phyloP scores from a whole-genome alignment of 2,888 invertebrate species.

The Andrena bucephala region DNA sequence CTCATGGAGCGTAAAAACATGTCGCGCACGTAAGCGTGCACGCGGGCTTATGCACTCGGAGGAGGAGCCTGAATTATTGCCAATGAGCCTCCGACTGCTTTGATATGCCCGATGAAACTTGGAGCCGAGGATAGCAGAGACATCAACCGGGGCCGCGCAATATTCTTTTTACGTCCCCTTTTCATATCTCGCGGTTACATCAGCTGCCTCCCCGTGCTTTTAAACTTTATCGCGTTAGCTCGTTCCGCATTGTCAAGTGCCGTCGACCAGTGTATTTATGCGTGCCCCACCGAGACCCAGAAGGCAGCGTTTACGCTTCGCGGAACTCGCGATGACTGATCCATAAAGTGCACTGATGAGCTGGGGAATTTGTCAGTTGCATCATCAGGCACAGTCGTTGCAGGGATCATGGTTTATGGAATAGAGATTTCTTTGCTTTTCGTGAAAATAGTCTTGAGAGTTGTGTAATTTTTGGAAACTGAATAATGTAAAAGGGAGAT shows the following conservation, averaged over 20 bases:
- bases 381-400: neutral
- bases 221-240: conserved; percentile 27
- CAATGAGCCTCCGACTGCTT: conserved; percentile 8
- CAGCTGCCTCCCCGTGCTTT: conserved; percentile 9
- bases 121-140: conserved; percentile 1
- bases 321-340: neutral
- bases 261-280: conserved; percentile 10
- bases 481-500: too few species aligned
- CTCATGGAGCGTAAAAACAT: neutral
- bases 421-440: too few species aligned
- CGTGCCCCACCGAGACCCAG: neutral
- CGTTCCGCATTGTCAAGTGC: conserved; percentile 2
- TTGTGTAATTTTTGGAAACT: too few species aligned
- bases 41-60: neutral
- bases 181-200: conserved; percentile 14
- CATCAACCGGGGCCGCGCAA: conserved; percentile 12
- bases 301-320: conserved; percentile 1
- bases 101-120: conserved; percentile 24
- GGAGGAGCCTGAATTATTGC: conserved; percentile 3
- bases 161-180: conserved; percentile 26
- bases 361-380: neutral
- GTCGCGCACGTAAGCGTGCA: neutral
- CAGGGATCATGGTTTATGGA: too few species aligned
- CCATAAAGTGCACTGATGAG: conserved; percentile 7
- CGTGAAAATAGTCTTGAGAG: too few species aligned